Percentiles rank a stretch among this genome's conserved stretches.
phyloP scores from a whole-genome alignment of 1,140 invertebrate species.

The Anastatus disparis region DNA sequence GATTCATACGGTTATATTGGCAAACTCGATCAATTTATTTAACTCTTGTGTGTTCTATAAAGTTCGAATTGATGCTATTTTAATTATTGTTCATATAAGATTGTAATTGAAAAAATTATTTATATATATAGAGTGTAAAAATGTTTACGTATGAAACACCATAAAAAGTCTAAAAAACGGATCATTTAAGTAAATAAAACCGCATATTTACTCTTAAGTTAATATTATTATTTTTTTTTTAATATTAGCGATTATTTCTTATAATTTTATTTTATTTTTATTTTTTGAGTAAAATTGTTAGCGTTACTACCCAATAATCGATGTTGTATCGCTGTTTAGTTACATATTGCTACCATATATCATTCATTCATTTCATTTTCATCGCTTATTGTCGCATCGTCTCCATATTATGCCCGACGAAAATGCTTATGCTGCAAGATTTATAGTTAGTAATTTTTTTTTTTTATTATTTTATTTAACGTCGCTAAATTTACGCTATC shows the following conservation, averaged over 20 bases:
- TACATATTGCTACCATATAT: slow-evolving; percentile 20
- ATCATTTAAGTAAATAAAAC: background rate
- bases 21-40: too few species aligned
- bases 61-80: too few species aligned
- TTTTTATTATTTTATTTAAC: too few species aligned
- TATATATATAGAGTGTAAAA: background rate
- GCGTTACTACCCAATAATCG: slow-evolving; percentile 24
- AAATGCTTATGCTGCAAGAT: slow-evolving; percentile 36
- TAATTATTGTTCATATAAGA: too few species aligned
- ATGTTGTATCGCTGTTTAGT: slow-evolving; percentile 43
- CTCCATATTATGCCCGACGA: background rate
- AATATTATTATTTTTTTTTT: slow-evolving; percentile 36
- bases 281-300: slow-evolving; percentile 22
- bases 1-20: slow-evolving; percentile 32
- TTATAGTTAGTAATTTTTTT: too few species aligned
- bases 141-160: slow-evolving; percentile 22
- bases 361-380: slow-evolving; percentile 26
- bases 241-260: slow-evolving; percentile 24
- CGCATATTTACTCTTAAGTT: slow-evolving; percentile 10
- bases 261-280: slow-evolving; percentile 6
- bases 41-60: background rate
- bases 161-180: background rate
- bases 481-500: too few species aligned
- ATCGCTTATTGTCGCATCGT: slow-evolving; percentile 28
- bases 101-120: too few species aligned